A percentile compares a stretch with the other conserved stretches of the same genome.
Conservation (phyloP, 2,888 invertebrate species). For the Lepas anatifera region DNA sequence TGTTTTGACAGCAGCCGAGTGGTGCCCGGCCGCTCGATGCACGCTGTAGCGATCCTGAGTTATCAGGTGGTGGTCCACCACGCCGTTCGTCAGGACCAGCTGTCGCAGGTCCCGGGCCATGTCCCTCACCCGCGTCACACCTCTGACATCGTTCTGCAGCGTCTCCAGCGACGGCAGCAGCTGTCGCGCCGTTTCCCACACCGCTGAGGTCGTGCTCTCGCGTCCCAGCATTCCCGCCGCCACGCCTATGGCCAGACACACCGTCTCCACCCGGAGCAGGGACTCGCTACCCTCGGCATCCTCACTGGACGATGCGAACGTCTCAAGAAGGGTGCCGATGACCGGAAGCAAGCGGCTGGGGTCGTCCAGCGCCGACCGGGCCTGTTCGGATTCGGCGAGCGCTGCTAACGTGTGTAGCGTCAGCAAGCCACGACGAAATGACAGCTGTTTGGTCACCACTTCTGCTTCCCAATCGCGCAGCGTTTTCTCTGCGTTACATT, state of each 20-base stretch:
- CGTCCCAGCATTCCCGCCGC: not conserved
- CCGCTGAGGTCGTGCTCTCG: not conserved
- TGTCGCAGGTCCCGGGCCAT: not conserved
- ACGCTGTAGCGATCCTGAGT: not conserved
- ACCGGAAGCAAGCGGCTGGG: not conserved
- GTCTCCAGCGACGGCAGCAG: not conserved
- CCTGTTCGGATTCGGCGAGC: not conserved
- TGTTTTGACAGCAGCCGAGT: too few species aligned
- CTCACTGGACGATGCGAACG: too few species aligned
- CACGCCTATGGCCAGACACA: not conserved
- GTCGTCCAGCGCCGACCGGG: not conserved
- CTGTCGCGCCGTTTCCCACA: not conserved
- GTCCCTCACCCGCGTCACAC: not conserved
- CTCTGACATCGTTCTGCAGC: not conserved
- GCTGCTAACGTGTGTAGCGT: not conserved
- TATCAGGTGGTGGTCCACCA: not conserved
- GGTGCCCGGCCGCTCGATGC: too few species aligned
- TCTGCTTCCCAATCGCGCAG: not conserved
- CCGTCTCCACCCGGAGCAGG: not conserved
- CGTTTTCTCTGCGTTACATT: too few species aligned
- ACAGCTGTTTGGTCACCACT: too few species aligned
- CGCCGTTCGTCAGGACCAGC: constrained; percentile 2
- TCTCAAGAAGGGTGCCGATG: not conserved
- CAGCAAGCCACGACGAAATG: not conserved
- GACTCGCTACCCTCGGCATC: not conserved